Conservation (phyloP, 2,888 invertebrate species). For the Nomada flava region DNA sequence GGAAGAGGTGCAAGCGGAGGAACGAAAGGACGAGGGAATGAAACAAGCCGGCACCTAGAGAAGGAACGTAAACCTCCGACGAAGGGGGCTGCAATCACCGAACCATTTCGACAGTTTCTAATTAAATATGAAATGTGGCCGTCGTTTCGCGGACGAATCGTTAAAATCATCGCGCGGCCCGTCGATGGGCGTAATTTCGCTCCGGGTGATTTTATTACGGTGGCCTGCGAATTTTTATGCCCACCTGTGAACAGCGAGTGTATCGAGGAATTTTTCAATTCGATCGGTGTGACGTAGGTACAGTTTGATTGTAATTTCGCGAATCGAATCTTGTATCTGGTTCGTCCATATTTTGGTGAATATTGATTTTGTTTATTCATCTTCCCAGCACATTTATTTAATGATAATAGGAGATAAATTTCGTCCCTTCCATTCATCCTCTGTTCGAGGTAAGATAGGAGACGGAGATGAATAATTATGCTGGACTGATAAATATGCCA, state of each 20-base stretch:
- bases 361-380: neutral
- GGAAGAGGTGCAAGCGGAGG: neutral
- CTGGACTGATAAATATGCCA: constrained; percentile 28
- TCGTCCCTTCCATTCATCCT: neutral
- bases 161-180: constrained; percentile 10
- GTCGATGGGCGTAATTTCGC: neutral
- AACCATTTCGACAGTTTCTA: constrained; percentile 30
- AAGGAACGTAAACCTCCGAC: constrained; percentile 13
- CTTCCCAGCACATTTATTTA: neutral
- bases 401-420: neutral
- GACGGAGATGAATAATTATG: constrained; percentile 28
- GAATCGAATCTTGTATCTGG: too few relatives aligned
- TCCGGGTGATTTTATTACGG: neutral
- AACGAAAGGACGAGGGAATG: constrained; percentile 16
- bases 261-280: too few relatives aligned
- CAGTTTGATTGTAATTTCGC: too few relatives aligned
- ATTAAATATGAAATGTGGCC: constrained; percentile 22
- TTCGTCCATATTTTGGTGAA: too few relatives aligned
- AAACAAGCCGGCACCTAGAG: constrained; percentile 20
- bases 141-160: neutral
- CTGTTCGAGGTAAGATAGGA: constrained; percentile 3
- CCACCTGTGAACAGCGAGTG: neutral
- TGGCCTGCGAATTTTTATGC: neutral
- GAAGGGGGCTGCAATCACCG: constrained; percentile 26
- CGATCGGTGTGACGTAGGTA: too few relatives aligned